These are phyloP conservation scores for Venturia canescens DNA, from an alignment of 1,140 invertebrate genomes.

Conservation along the genomic window DNA sequence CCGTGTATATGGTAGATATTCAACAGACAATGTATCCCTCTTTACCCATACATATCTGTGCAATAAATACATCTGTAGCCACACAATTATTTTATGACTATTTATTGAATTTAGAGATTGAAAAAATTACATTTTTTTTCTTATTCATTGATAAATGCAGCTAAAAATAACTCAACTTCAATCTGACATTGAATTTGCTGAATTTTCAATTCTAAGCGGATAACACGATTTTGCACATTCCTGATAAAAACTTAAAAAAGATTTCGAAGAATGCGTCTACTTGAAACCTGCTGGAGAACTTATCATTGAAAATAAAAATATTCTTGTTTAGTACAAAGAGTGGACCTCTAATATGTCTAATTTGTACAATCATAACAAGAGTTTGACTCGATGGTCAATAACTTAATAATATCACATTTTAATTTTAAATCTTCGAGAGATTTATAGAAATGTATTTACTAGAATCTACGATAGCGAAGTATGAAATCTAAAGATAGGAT, in stretches of 20 bases:
- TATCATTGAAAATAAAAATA: slow-evolving; percentile 2
- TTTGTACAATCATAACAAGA: neutral
- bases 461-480: slow-evolving; percentile 38
- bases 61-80: slow-evolving; percentile 65
- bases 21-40: slow-evolving; percentile 51
- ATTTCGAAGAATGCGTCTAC: no score
- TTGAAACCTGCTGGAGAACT: neutral
- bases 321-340: neutral
- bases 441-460: slow-evolving; percentile 38
- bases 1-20: slow-evolving; percentile 52
- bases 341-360: no score
- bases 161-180: neutral
- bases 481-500: slow-evolving; percentile 38
- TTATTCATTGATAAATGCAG: slow-evolving; percentile 15
- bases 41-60: slow-evolving; percentile 71
- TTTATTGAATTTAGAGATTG: no score
- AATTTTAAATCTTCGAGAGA: slow-evolving; percentile 43
- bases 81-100: slow-evolving; percentile 14
- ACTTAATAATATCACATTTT: slow-evolving; percentile 45
- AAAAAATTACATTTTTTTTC: slow-evolving; percentile 8
- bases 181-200: no score
- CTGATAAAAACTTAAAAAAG: no score
- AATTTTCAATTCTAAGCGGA: no score
- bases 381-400: slow-evolving; percentile 23
- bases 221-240: no score